Evolutionary conservation across 2,113 vertebrate species (phyloP), one percentile per base, ranked within the genome.

Genomic region (Peromyscus californicus): DNA sequence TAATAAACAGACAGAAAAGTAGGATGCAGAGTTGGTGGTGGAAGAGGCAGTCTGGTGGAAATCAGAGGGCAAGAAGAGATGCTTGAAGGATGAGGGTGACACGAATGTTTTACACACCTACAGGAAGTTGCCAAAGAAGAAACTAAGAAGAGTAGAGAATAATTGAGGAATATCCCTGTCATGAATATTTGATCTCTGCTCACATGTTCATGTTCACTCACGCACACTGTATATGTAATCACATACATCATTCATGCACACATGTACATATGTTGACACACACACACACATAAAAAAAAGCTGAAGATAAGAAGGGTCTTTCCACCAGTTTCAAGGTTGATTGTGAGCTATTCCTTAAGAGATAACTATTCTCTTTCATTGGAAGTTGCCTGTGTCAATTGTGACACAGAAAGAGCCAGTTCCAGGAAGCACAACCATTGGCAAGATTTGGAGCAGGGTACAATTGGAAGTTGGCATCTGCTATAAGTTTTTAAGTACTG

Each of bases 251-350:
- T 19, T 17, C 39, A 45, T 5, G 39, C 8, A 65, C 8, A 7
- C 16, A 45, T 31, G 31, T 11, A 0, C 4, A 45, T 31, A 45
- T 1, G 3, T 31, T 3, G 26, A 45, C 11, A 11, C 2, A 22
- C 42, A 69, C 63, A 69, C 10, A 67, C 13, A n/a, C n/a, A n/a
- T n/a, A n/a, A 67, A 24, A 87, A 87, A 67, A 22, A 48, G 16
- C 17, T 12, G 9, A 48, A 33, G 29, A 48, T 48, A 48, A 29
- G 9, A 45, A 45, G 29, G 24, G n/a, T 33, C 13, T 42, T 63
- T 45, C 2, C 13, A 31, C 15, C 22, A 29, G 0, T 19, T 74
- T 42, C 24, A 26, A 70, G 36, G 67, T 3, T 94, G 29, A 3
- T n/a, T 65, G n/a, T 54, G 91, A 15, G 9, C 4, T 90, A 39